Base-by-base conservation (phyloP, 1,140 invertebrate species). In the Microplitis demolitor region DNA sequence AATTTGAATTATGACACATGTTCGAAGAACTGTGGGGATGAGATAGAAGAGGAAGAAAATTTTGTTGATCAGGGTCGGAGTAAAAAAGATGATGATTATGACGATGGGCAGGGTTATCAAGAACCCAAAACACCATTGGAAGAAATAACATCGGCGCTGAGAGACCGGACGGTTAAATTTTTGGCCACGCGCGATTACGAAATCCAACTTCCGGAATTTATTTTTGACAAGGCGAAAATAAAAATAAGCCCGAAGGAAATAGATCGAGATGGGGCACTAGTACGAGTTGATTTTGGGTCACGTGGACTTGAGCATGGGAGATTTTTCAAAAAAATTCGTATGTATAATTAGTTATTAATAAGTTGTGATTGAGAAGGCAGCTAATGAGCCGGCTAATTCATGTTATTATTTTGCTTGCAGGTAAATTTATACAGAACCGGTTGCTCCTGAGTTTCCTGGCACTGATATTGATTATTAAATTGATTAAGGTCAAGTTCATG, bases 401-500 rank as follows among this genome's bases (percentile, higher is more conserved):
- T 11, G 13, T 54, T 3, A 14, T 9, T 64, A 79, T 77, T 77
- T 83, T 39, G 2, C n/a, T 90, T 92, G 14, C 88, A 95, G 94
- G 90, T 82, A 93, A 95, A 84, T 91, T 92, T 78, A 89, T 95
- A 73, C 91, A 91, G 79, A 93, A 90, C 80, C 93, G 93, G 81
- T 79, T 95, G 71, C 78, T 95, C 66, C 89, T 92, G 78, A 92
- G 91, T 60, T 90, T 94, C 5, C 78, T 95, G 66, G 92, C 93
- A 0, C 87, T 95, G 9, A 80, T 95, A 68, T 80, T 95, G 2
- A 90, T 95, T n/a, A 90, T 95, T 31, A 94, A 94, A 80, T 84
- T 95, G 71, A 91, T 95, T 66, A 94, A 93, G 71, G 81, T 94
- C 76, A 94, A 94, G 82, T 88, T 94, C 53, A 89, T 94, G 78